Evolutionary conservation across 1,140 invertebrate genomes (phyloP).

Genomic region (Muscidifurax raptorellus): DNA sequence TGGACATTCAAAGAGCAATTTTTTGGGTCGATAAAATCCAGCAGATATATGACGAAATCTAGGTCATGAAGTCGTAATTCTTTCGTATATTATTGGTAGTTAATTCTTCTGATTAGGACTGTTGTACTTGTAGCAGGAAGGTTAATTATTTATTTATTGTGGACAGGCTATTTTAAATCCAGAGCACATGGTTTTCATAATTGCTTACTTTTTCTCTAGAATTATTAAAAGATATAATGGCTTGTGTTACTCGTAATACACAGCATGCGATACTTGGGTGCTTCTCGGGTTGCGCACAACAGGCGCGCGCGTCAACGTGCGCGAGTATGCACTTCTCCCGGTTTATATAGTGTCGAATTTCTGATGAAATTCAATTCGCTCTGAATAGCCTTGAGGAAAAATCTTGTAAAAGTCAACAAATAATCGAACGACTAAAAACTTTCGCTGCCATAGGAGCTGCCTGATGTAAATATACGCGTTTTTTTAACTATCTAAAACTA

Average conservation of each 20-base stretch:
- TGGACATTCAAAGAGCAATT: not conserved
- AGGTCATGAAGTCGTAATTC: not conserved
- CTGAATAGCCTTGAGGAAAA: slow-evolving; percentile 11
- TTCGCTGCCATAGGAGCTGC: too few species aligned
- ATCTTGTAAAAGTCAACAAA: not conserved
- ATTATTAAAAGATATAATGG: not conserved
- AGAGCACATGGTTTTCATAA: too few species aligned
- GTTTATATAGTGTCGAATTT: slow-evolving; percentile 26
- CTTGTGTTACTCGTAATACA: not conserved
- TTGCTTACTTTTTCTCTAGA: too few species aligned
- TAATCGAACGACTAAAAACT: too few species aligned
- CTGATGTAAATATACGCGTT: too few species aligned
- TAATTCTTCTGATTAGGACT: too few species aligned
- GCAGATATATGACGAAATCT: not conserved
- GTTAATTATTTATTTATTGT: too few species aligned
- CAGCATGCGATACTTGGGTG: slow-evolving; percentile 50
- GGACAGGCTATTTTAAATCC: too few species aligned
- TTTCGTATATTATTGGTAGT: too few species aligned
- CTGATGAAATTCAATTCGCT: slow-evolving; percentile 13
- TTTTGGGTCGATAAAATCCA: not conserved
- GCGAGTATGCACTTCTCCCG: slow-evolving; percentile 35
- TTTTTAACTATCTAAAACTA: not conserved
- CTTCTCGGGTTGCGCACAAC: slow-evolving; percentile 52
- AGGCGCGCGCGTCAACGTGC: slow-evolving; percentile 35
- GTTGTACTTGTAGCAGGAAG: too few species aligned